Percentiles rank a stretch among this genome's conserved stretches.
Conservation (phyloP, 1,140 invertebrate species). For the Campoletis sonorensis region DNA sequence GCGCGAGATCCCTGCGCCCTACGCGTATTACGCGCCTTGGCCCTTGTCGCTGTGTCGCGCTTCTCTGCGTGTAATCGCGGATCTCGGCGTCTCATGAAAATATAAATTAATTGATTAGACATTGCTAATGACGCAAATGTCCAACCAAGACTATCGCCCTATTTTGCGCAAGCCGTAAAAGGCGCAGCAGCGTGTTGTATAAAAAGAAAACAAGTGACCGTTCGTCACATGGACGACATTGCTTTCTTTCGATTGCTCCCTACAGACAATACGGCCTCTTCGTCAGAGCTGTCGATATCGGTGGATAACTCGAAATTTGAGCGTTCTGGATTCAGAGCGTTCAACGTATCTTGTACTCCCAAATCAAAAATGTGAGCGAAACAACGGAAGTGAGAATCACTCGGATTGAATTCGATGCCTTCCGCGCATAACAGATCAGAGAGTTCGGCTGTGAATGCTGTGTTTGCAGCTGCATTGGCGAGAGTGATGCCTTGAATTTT, state of each 20-base stretch:
- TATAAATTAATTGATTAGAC: too few species aligned
- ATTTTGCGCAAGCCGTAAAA: too few species aligned
- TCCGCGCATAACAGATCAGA: neutral
- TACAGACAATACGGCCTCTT: conserved; percentile 2
- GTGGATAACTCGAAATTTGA: neutral
- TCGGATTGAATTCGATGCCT: neutral
- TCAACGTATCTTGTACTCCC: conserved; percentile 45
- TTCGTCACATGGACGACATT: too few species aligned
- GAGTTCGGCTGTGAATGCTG: conserved; percentile 13
- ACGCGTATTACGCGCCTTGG: too few species aligned
- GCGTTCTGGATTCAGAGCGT: conserved; percentile 14
- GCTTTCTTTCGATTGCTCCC: neutral
- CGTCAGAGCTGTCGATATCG: neutral
- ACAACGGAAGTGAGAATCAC: conserved; percentile 33
- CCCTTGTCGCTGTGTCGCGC: too few species aligned
- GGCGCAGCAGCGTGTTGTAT: too few species aligned
- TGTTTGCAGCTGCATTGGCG: conserved; percentile 39
- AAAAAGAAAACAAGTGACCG: too few species aligned
- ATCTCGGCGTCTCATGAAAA: too few species aligned
- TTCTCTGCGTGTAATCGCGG: too few species aligned
- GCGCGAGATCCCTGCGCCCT: too few species aligned
- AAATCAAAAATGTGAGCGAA: conserved; percentile 27
- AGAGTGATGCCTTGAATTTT: conserved; percentile 50
- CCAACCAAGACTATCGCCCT: too few species aligned
- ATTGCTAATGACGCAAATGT: too few species aligned